Conservation (phyloP, 2,113 vertebrate species). For the Passer domesticus region DNA sequence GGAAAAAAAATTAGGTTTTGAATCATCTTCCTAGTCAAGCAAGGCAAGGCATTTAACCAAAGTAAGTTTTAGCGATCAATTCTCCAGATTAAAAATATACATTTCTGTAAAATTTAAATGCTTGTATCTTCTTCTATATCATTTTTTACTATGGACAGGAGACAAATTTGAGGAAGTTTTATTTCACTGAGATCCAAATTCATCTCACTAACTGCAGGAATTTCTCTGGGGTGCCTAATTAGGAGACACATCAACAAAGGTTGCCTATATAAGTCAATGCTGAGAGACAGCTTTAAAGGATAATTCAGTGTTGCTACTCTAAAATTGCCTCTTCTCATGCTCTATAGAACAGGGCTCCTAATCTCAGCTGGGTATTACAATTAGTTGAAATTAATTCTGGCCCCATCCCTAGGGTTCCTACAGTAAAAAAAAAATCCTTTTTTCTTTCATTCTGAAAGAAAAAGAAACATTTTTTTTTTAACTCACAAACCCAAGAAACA, state of each 20-base stretch:
- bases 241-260: conserved; percentile 39
- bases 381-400: conserved; percentile 53
- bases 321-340: conserved; percentile 37
- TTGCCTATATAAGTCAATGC: conserved; percentile 15
- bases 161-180: neutral
- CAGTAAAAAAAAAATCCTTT: neutral
- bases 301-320: conserved; percentile 41
- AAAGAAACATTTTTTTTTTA: neutral
- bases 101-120: neutral
- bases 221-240: conserved; percentile 56
- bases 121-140: neutral
- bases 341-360: conserved; percentile 28
- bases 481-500: neutral
- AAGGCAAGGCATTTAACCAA: neutral
- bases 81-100: neutral
- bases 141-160: neutral
- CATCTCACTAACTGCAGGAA: conserved; percentile 41
- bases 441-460: neutral
- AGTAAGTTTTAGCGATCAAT: neutral
- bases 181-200: conserved; percentile 32
- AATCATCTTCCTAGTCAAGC: neutral
- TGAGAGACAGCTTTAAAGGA: conserved; percentile 48
- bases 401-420: neutral
- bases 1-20: neutral
- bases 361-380: conserved; percentile 46